Evolutionary conservation across 1,140 invertebrate species (phyloP), one percentile per base, ranked within the genome.

Genomic region (Parasteatoda tepidariorum): DNA sequence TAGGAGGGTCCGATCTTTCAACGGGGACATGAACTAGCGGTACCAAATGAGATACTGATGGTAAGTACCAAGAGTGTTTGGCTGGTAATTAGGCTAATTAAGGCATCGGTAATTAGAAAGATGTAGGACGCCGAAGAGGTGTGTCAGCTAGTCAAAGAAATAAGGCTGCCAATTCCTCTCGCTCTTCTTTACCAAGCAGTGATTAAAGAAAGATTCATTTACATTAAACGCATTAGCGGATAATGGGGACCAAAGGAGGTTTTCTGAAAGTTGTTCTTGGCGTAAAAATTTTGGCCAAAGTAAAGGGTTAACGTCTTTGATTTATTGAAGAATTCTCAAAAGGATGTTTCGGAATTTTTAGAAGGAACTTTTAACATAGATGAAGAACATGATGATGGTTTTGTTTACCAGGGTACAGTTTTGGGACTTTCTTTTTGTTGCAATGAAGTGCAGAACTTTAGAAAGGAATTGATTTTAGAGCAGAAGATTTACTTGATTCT

Each of bases 61-160:
- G 74, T 33, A 66, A 66, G 34, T 66, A 54, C 13, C 24, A 22
- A 22, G 28, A 30, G 22, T 78, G 28, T 54, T n/a, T 55, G n/a
- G 74, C 26, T 9, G 59, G 74, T 55, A 64, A 78, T 78, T 66
- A 78, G 41, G 34, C 62, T 78, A 78, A 78, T 78, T 78, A 78
- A 78, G 61, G 11, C 34, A 66, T 78, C 34, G 34, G 74, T 66
- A 78, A 78, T 78, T 78, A 78, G 74, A 54, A 54, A 54, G 38
- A 78, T 55, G 61, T 66, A 34, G 26, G n/a, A 31, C 22, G 4
- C 22, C 22, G 57, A 68, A 61, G 73, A 75, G 73, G 73, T 41
- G 73, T 75, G 73, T 75, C 55, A 38, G n/a, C 22, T 31, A 48
- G n/a, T 5, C 11, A 59, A 64, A 64, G 62, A 64, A 64, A 64